Percentiles rank a stretch among this genome's conserved stretches.
phyloP scores from a whole-genome alignment of 1,140 invertebrate genomes.

The Ceratina australensis region DNA sequence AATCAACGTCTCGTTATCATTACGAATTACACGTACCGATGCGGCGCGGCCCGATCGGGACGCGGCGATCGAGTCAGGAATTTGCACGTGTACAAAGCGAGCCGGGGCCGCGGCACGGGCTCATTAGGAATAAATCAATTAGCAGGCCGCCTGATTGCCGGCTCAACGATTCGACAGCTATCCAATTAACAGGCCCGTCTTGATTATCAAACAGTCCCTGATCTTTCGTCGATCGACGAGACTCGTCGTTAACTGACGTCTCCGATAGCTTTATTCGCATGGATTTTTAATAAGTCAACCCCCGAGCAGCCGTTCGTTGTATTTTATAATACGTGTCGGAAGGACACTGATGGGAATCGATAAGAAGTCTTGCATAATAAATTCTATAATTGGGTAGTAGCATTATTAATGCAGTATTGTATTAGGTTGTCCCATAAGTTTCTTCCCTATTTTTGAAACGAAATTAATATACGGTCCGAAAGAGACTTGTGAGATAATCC shows the following conservation, averaged over 20 bases:
- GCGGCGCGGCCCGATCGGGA: too few species aligned
- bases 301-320: too few species aligned
- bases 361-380: too few species aligned
- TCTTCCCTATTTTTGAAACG: too few species aligned
- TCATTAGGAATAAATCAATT: constrained; percentile 65
- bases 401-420: too few species aligned
- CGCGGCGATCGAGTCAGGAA: constrained; percentile 19
- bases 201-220: constrained; percentile 51
- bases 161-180: constrained; percentile 47
- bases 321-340: too few species aligned
- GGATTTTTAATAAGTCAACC: background rate
- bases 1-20: constrained; percentile 51
- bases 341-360: too few species aligned
- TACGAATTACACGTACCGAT: constrained; percentile 42
- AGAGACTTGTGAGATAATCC: too few species aligned
- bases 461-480: too few species aligned
- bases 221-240: constrained; percentile 34
- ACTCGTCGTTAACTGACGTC: background rate
- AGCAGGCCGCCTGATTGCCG: constrained; percentile 53
- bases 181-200: constrained; percentile 48
- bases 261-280: background rate
- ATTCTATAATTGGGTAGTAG: too few species aligned
- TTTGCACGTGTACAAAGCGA: constrained; percentile 42
- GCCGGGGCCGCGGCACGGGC: constrained; percentile 33
- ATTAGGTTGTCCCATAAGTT: too few species aligned